Evolutionary conservation across 2,797 vertebrate species (phyloP).

Genomic region (Pseudopleuronectes americanus): DNA sequence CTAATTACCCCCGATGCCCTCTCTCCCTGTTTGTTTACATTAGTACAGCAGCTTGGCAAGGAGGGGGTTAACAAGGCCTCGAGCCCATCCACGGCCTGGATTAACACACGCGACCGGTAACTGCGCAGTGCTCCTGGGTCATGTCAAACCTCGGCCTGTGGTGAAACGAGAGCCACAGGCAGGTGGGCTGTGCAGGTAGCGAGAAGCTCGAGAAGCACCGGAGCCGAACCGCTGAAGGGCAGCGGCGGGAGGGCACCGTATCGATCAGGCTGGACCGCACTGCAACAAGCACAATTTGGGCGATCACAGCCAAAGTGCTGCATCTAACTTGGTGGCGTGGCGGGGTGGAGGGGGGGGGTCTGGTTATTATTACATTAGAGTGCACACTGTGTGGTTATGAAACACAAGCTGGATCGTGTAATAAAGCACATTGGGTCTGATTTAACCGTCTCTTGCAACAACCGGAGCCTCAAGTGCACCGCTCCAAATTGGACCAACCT

Average conservation of each 20-base stretch:
- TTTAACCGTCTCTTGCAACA: conserved; percentile 59
- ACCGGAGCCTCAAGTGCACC: conserved; percentile 71
- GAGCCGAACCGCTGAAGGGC: neutral
- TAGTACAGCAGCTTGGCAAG: conserved; percentile 67
- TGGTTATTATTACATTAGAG: neutral
- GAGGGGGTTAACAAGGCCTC: conserved; percentile 85
- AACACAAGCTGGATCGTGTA: conserved; percentile 10
- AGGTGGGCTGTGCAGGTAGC: conserved; percentile 15
- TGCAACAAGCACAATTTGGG: conserved; percentile 50
- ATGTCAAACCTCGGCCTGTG: conserved; percentile 45
- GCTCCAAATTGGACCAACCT: conserved; percentile 77
- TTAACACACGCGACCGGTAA: conserved; percentile 68
- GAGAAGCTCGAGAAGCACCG: conserved; percentile 14
- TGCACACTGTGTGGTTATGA: neutral
- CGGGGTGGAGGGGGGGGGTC: neutral
- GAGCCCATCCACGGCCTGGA: conserved; percentile 78
- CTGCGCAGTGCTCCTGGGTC: conserved; percentile 64
- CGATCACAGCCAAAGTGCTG: conserved; percentile 37
- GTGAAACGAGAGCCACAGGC: conserved; percentile 23
- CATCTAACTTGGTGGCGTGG: conserved; percentile 22
- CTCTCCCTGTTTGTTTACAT: conserved; percentile 87
- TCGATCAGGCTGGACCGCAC: conserved; percentile 43
- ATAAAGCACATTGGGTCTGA: conserved; percentile 17
- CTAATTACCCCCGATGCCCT: conserved; percentile 81
- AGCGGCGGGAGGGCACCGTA: conserved; percentile 22